These are phyloP conservation scores for Macrotrachela quadricornifera DNA, from an alignment of 1,140 invertebrate species.

Conservation along the genomic window DNA sequence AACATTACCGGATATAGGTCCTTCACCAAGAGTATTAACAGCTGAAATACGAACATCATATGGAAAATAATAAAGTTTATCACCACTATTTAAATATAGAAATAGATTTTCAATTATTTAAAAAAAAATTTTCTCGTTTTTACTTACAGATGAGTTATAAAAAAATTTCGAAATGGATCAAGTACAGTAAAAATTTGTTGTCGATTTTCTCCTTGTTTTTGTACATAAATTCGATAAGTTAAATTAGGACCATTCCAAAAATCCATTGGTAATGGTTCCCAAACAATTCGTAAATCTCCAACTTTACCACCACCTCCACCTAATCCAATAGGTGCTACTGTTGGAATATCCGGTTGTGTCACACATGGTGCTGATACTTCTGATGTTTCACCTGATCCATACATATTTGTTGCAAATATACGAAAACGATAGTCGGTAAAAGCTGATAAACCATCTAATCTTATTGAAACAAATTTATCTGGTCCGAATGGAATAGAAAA, in stretches of 20 bases:
- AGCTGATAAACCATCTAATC: slow-evolving; percentile 41
- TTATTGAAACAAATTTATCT: not conserved
- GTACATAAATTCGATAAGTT: not conserved
- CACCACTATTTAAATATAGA: not conserved
- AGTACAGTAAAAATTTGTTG: not conserved
- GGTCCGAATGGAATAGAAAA: slow-evolving; percentile 1
- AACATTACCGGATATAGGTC: slow-evolving; percentile 58
- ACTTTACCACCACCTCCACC: slow-evolving; percentile 71
- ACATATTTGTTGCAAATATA: slow-evolving; percentile 56
- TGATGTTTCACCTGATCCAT: slow-evolving; percentile 41
- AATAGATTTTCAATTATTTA: no score
- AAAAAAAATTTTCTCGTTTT: no score
- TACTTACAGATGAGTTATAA: no score
- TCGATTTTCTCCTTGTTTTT: not conserved
- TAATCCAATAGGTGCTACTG: slow-evolving; percentile 50
- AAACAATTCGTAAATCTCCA: slow-evolving; percentile 72
- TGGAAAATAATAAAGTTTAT: slow-evolving; percentile 47
- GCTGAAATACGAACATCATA: slow-evolving; percentile 69
- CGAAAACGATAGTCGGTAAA: slow-evolving; percentile 74
- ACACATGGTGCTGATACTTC: slow-evolving; percentile 34
- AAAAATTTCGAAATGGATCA: no score
- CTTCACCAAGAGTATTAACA: slow-evolving; percentile 53
- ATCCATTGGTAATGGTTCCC: slow-evolving; percentile 31
- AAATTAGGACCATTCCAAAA: slow-evolving; percentile 5
- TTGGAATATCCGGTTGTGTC: slow-evolving; percentile 55